Evolutionary conservation across 2,113 vertebrate genomes (phyloP), one percentile per base, ranked within the genome.

Genomic region (Ptyas mucosa): DNA sequence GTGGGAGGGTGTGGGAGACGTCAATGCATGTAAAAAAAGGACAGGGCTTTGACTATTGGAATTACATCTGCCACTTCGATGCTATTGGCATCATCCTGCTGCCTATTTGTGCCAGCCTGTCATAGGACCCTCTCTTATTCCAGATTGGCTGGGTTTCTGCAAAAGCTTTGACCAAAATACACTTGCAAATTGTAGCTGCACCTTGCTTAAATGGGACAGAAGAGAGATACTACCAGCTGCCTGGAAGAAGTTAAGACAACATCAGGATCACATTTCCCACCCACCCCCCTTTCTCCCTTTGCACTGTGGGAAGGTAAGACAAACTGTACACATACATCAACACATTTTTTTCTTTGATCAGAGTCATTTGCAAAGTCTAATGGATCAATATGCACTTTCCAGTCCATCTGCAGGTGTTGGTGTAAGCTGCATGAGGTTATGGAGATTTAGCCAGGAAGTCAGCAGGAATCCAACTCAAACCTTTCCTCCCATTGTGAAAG

Each of bases 341-440:
- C 43, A 39, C 89, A 24, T 51, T n/a, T 58, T 55, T 49, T 46
- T 21, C 61, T 9, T 89, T 92, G 87, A 89, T 92, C 87, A 75
- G 51, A 51, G 29, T 39, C 9, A 39, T 54, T 87, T 92, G 58
- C 58, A 89, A 92, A 92, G 87, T 29, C 55, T 34, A 89, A 89
- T 87, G 18, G 87, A 92, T 92, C 91, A 24, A 92, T 92, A 89
- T 23, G 20, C 58, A 92, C 88, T 88, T 92, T 92, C 86, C 91
- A 75, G 58, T 52, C 91, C 86, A 92, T 89, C 91, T 75, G 51
- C 91, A 92, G 91, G 58, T 29, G 29, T 69, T 29, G 69, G 61
- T 92, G 61, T 92, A 87, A 92, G 58, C 58, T 88, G 87, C 91
- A 89, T 92, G 24, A 46, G 11, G 91, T 89, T 89, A 52, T 54